Base-by-base conservation (phyloP, 92 coral and sea anemone species). In the Epizoanthus ramosus region DNA sequence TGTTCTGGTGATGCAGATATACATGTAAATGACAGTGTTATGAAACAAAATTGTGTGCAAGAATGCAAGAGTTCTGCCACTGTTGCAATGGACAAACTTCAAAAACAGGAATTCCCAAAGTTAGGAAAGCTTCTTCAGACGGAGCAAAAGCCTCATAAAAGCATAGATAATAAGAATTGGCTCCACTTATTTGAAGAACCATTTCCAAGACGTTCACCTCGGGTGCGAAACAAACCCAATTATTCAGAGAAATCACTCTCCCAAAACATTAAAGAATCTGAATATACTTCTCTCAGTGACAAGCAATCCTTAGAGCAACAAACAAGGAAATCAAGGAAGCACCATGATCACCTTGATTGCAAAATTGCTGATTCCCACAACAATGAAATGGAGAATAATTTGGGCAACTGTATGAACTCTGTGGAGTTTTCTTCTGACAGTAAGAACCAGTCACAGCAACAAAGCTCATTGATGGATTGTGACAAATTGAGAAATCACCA, bases 181-280 rank as follows among this genome's bases (percentile, higher is more conserved):
- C 74, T 91, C 53, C 90, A 87, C 33, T 83, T 93, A 47, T 93
- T 93, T 81, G 95, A 93, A 28, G 98, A 93, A 73, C 86, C 91
- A 17, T 93, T 88, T 72, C 98, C 98, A 33, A 87, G 98, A 39
- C 79, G 98, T 52, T 91, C 95, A 24, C 93, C 95, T 61, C 85
- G 98, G 25, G 37, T 91, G 69, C 79, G 65, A 57, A 73, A 91
- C 28, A 54, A 56, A 23, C 88, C 88, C 15, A 64, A 57, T 61
- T 61, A 77, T 77, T 15, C 52, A 9, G 71, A 77, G 15, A 61
- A 8, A 4, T 77, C 18, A 1, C 8, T 19, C 19, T 39, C 82
- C 16, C 82, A 77, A 37, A 77, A 14, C 59, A 41, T 39, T 21
- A 61, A 17, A 59, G 68, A 77, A 7, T 45, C 58, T 1, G 58